These are phyloP conservation scores for Ladona fulva DNA, from an alignment of 1,140 invertebrate species.

Conservation along the genomic window DNA sequence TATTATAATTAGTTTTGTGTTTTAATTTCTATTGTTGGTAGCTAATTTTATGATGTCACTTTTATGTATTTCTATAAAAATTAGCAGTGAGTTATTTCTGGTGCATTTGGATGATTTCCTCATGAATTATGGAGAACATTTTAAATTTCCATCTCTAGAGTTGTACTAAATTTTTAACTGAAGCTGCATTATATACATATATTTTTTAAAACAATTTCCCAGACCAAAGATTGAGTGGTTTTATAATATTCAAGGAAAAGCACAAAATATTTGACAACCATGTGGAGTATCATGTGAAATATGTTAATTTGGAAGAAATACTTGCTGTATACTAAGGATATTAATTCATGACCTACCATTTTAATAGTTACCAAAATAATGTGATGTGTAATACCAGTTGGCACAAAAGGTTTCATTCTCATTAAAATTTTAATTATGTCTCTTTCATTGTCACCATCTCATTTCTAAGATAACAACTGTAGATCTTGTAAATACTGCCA, in stretches of 20 bases:
- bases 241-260: not conserved
- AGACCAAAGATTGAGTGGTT: not conserved
- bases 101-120: not conserved
- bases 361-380: not conserved
- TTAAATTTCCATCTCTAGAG: not conserved
- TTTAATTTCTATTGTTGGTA: not conserved
- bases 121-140: not conserved
- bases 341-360: not conserved
- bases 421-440: not conserved
- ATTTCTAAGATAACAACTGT: not conserved
- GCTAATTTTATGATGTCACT: not conserved
- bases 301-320: not conserved
- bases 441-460: not conserved
- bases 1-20: not conserved
- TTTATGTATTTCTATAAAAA: not conserved
- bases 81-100: not conserved
- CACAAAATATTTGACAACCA: not conserved
- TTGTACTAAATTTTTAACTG: not conserved
- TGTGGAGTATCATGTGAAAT: not conserved
- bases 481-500: not conserved
- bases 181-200: not conserved
- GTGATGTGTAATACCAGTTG: not conserved
- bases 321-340: not conserved
- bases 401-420: not conserved
- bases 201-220: not conserved